Evolutionary conservation across 35 echinoderm and acorn worm genomes (phyloP).

Genomic region (Stichopus chloronotus): DNA sequence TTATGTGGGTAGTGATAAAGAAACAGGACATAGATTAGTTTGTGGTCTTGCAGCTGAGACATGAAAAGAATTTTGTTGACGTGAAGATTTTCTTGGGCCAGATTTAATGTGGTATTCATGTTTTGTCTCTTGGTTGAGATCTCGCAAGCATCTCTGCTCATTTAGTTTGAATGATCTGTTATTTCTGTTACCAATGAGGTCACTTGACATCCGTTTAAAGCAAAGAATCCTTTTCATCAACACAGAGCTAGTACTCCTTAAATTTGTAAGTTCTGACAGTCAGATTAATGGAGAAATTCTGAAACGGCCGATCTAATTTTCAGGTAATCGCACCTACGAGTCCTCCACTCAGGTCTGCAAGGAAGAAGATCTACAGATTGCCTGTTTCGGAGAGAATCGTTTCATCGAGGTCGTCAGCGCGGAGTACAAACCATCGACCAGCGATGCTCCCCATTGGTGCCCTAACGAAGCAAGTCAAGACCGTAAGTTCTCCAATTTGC

Average conservation of each 20-base stretch:
- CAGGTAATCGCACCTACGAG: slow-evolving; percentile 60
- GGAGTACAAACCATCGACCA: slow-evolving; percentile 52
- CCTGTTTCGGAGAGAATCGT: slow-evolving; percentile 66
- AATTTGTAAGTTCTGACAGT: neutral
- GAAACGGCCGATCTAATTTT: neutral
- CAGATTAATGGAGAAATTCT: too few relatives aligned
- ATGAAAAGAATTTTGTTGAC: too few relatives aligned
- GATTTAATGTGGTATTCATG: too few relatives aligned
- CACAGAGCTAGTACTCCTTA: neutral
- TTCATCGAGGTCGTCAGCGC: slow-evolving; percentile 74
- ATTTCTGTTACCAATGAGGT: too few relatives aligned
- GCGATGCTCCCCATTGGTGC: slow-evolving; percentile 57
- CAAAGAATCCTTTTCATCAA: neutral
- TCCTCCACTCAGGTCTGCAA: slow-evolving; percentile 52
- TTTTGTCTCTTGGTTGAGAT: too few relatives aligned
- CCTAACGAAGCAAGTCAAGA: slow-evolving; percentile 45
- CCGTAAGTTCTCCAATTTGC: neutral
- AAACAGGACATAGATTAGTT: too few relatives aligned
- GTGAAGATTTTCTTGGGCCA: too few relatives aligned
- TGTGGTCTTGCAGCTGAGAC: too few relatives aligned
- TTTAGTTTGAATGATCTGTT: too few relatives aligned
- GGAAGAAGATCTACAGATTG: slow-evolving; percentile 72
- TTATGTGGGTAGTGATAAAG: too few relatives aligned
- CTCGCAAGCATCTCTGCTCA: too few relatives aligned
- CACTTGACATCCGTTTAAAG: neutral